These are phyloP conservation scores for Falco novaeseelandiae DNA, from an alignment of 2,797 vertebrate genomes.

Conservation along the genomic window DNA sequence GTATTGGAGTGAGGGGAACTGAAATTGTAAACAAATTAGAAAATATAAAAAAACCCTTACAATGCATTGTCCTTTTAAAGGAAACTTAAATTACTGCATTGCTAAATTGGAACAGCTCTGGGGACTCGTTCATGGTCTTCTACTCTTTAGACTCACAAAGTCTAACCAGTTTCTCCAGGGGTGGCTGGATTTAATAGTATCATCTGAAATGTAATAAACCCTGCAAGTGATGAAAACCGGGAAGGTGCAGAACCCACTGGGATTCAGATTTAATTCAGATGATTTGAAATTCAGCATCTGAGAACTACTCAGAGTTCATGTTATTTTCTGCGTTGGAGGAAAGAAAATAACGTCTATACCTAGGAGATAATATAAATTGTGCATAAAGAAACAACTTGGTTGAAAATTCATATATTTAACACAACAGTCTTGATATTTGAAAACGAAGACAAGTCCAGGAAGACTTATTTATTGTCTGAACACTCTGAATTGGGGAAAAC, in stretches of 20 bases:
- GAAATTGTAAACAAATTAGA: not conserved
- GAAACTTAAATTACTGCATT: not conserved
- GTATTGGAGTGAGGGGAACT: not conserved
- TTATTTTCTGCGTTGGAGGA: not conserved
- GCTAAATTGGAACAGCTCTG: not conserved
- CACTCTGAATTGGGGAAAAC: not conserved
- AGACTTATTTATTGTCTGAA: not conserved
- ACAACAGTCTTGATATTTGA: not conserved
- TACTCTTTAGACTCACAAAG: not conserved
- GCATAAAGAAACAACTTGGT: not conserved
- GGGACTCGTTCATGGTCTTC: not conserved
- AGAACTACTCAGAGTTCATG: slow-evolving; percentile 16
- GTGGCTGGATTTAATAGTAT: slow-evolving; percentile 30
- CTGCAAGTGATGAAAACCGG: slow-evolving; percentile 63
- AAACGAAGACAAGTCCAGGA: not conserved
- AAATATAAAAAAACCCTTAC: not conserved
- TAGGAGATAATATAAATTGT: not conserved
- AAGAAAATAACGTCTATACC: not conserved
- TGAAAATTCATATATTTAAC: not conserved
- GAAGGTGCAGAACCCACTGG: slow-evolving; percentile 26
- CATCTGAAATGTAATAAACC: slow-evolving; percentile 59
- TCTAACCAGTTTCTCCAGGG: not conserved
- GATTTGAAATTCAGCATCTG: slow-evolving; percentile 54
- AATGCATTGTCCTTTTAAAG: not conserved
- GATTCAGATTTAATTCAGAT: slow-evolving; percentile 67